phyloP scores from a whole-genome alignment of 2,888 invertebrate species.

The Nebria salina region DNA sequence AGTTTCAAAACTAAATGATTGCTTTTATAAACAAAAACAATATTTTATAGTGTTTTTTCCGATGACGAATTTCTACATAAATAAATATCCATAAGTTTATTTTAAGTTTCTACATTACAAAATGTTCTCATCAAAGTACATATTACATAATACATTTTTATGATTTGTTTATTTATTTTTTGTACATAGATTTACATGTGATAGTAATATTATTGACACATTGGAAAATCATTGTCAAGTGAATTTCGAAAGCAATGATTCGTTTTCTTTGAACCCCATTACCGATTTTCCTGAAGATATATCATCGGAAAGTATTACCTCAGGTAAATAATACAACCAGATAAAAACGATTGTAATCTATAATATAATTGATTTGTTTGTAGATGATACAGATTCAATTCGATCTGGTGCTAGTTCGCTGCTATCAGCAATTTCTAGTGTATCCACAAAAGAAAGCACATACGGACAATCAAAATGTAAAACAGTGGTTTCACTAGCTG shows the following conservation, averaged over 20 bases:
- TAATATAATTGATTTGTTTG: not conserved
- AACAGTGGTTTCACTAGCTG: not conserved
- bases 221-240: constrained; percentile 31
- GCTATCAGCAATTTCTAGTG: not conserved
- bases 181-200: constrained; percentile 10
- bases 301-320: not conserved
- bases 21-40: no score
- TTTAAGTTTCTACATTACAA: no score
- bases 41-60: no score
- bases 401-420: not conserved
- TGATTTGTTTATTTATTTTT: not conserved
- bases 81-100: no score
- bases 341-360: not conserved
- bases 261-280: constrained; percentile 15
- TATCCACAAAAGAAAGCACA: not conserved
- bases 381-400: not conserved
- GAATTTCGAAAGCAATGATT: not conserved
- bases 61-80: no score
- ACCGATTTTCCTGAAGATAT: constrained; percentile 32
- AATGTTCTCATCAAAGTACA: no score
- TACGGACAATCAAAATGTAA: not conserved
- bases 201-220: constrained; percentile 16
- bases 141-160: not conserved
- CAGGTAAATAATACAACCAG: not conserved
- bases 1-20: no score